Evolutionary conservation across 1,140 invertebrate genomes (phyloP), one percentile per base, ranked within the genome.

Genomic region (Druon quercuslanigerum): DNA sequence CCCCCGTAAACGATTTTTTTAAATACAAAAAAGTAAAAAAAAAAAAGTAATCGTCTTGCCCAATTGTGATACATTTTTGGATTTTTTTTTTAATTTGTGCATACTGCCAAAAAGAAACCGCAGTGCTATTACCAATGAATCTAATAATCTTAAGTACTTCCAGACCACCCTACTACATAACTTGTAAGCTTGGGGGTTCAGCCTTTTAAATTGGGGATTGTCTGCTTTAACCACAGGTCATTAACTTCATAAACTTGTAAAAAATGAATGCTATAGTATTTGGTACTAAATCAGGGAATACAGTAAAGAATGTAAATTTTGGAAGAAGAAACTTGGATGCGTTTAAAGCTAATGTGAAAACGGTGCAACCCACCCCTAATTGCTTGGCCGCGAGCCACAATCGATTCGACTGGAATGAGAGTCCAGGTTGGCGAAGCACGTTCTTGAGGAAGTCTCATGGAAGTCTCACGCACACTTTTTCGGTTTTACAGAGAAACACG

Each of bases 311-410:
- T 16, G 33, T 16, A 66, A 66, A 66, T 66, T 66, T 66, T 66
- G 8, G 52, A 17, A 19, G n/a, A 54, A 54, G 52, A 54, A 66
- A 66, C 25, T 66, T 66, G 60, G 60, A 33, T 40, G 13, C 12
- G 14, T 33, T 16, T 13, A 7, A 14, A 14, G 25, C 8, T 40
- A 66, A 66, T 33, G 60, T 66, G 60, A 40, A 66, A 46, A 66
- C 40, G 60, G 60, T 66, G 60, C 60, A 66, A 66, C 16, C 40
- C 25, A 66, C 25, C 60, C 33, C 60, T 66, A 66, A 66, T 66
- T 66, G 60, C 12, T 66, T 66, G 60, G 60, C 60, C 60, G 60
- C 25, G 60, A 66, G 60, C 60, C 60, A 66, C 60, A 66, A 46
- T 66, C 60, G 60, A 66, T 66, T 66, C 60, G 60, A 66, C 14